Percentiles rank a stretch among this genome's conserved stretches.
Conservation (phyloP, 1,140 invertebrate species). For the Aphaenogaster floridana region DNA sequence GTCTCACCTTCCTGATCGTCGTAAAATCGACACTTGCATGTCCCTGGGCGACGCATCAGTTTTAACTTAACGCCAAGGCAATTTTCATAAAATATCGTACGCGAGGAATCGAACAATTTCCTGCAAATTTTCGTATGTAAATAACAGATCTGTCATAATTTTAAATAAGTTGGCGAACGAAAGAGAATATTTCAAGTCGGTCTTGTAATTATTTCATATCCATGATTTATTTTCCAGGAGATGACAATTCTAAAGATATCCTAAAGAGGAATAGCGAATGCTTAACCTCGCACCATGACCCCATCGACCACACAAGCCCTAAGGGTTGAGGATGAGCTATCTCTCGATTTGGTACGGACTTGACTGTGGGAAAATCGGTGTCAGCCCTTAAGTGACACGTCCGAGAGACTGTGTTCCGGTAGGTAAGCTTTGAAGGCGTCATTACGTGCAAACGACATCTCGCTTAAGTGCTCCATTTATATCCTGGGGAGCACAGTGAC, state of each 20-base stretch:
- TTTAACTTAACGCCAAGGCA: conserved; percentile 55
- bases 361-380: conserved; percentile 53
- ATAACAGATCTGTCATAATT: neutral
- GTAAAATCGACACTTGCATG: conserved; percentile 60
- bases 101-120: neutral
- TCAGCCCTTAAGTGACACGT: conserved; percentile 52
- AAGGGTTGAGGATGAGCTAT: conserved; percentile 6
- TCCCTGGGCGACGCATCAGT: conserved; percentile 47
- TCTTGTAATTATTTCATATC: neutral
- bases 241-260: neutral
- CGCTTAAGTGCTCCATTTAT: conserved; percentile 81
- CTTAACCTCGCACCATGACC: neutral
- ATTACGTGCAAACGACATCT: conserved; percentile 80
- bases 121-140: neutral
- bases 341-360: conserved; percentile 23
- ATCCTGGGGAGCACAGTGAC: conserved; percentile 71
- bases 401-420: conserved; percentile 59
- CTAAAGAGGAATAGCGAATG: neutral
- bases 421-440: conserved; percentile 77
- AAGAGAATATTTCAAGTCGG: neutral
- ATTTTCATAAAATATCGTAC: conserved; percentile 64
- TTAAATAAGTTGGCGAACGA: neutral
- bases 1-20: conserved; percentile 17
- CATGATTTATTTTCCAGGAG: neutral
- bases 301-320: neutral